phyloP scores from a whole-genome alignment of 2,888 invertebrate genomes.

The Halictus quadricinctus region DNA sequence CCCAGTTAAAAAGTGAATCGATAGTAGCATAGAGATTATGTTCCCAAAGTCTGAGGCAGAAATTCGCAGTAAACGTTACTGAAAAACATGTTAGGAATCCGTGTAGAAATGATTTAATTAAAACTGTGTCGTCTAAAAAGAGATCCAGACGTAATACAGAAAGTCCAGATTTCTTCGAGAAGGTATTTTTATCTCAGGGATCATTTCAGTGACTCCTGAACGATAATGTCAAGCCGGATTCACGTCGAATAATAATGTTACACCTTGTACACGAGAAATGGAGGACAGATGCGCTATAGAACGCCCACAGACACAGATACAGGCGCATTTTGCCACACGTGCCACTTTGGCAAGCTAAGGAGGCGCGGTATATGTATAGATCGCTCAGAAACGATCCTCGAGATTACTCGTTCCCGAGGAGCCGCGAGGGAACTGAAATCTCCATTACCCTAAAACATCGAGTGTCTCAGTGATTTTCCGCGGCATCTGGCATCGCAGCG shows the following conservation, averaged over 20 bases:
- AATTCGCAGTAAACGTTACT: too few species aligned
- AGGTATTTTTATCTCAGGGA: background rate
- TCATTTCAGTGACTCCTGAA: background rate
- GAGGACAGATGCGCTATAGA: background rate
- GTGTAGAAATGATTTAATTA: background rate
- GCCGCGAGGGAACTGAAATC: conserved; percentile 69
- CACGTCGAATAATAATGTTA: conserved; percentile 4
- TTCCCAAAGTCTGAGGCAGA: too few species aligned
- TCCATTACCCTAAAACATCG: conserved; percentile 76
- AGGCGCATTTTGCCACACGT: conserved; percentile 40
- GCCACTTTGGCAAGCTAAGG: conserved; percentile 52
- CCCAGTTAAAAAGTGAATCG: too few species aligned
- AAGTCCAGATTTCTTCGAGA: background rate
- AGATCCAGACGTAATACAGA: background rate
- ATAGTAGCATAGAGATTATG: too few species aligned
- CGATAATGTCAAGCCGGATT: background rate
- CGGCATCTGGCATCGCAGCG: conserved; percentile 44
- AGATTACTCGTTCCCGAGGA: conserved; percentile 63
- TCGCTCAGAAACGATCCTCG: conserved; percentile 57
- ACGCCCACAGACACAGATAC: too few species aligned
- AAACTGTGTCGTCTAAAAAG: background rate
- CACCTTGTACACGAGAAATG: conserved; percentile 14
- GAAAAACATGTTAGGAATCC: background rate
- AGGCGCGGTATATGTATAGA: conserved; percentile 39
- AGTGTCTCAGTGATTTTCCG: conserved; percentile 64